phyloP scores from a whole-genome alignment of 2,888 invertebrate genomes.

The Troides oblongomaculatus region DNA sequence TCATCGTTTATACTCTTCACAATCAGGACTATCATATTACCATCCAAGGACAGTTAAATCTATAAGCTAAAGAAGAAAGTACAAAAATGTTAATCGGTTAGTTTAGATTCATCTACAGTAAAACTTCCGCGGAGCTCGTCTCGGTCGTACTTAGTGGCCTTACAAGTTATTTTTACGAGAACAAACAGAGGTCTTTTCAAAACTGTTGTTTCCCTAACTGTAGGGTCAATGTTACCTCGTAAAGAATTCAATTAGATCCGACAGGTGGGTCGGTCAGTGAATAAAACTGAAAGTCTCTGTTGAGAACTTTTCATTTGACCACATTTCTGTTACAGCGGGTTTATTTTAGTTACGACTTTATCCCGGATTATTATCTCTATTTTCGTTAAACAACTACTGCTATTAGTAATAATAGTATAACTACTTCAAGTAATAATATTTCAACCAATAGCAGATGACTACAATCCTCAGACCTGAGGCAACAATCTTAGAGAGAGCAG shows the following conservation, averaged over 20 bases:
- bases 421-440: too few species aligned
- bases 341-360: background rate
- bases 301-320: constrained; percentile 1
- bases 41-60: background rate
- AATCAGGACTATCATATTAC: background rate
- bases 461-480: too few species aligned
- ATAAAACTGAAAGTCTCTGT: constrained; percentile 26
- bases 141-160: constrained; percentile 9
- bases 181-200: constrained; percentile 40
- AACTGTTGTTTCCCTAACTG: constrained; percentile 40
- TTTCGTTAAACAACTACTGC: too few species aligned
- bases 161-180: constrained; percentile 32
- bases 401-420: too few species aligned
- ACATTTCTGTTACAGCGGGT: background rate
- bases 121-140: background rate
- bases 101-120: background rate
- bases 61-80: background rate
- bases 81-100: background rate
- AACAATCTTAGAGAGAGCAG: too few species aligned
- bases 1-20: too few species aligned
- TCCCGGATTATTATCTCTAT: background rate
- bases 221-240: constrained; percentile 61
- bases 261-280: constrained; percentile 51
- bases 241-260: constrained; percentile 70
- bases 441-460: too few species aligned